phyloP scores from a whole-genome alignment of 2,113 vertebrate genomes.

The Strigops habroptila region DNA sequence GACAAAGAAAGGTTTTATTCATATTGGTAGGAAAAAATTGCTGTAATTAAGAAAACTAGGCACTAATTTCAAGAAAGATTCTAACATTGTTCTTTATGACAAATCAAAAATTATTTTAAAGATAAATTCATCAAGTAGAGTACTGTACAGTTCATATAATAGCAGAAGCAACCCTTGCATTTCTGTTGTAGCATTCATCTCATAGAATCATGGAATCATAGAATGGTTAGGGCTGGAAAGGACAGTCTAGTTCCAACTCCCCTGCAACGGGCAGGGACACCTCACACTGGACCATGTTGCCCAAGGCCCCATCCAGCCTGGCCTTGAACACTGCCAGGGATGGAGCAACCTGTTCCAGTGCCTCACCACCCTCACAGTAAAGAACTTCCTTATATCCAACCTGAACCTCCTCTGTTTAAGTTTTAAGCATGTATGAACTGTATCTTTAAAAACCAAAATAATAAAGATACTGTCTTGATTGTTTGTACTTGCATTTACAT shows the following conservation, averaged over 20 bases:
- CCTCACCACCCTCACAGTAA: not conserved
- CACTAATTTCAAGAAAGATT: not conserved
- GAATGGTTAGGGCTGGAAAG: not conserved
- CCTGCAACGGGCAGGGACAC: not conserved
- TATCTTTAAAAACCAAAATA: not conserved
- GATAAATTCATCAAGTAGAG: not conserved
- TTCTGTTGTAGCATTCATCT: not conserved
- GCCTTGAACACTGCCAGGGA: not conserved
- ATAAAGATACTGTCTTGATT: not conserved
- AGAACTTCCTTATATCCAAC: not conserved
- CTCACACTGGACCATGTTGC: not conserved
- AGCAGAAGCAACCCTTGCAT: not conserved
- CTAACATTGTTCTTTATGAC: not conserved
- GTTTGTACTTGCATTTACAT: not conserved
- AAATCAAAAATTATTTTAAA: not conserved
- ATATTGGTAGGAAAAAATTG: not conserved
- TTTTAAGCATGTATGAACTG: not conserved
- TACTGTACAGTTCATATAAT: not conserved
- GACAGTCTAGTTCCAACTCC: not conserved
- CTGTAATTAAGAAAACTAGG: not conserved
- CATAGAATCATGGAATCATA: not conserved
- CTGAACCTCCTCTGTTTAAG: not conserved
- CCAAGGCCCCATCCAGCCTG: not conserved
- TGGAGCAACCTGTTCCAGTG: not conserved
- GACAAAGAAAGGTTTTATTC: not conserved